Evolutionary conservation across 2,113 vertebrate species (phyloP).

Genomic region (Nanorana parkeri): DNA sequence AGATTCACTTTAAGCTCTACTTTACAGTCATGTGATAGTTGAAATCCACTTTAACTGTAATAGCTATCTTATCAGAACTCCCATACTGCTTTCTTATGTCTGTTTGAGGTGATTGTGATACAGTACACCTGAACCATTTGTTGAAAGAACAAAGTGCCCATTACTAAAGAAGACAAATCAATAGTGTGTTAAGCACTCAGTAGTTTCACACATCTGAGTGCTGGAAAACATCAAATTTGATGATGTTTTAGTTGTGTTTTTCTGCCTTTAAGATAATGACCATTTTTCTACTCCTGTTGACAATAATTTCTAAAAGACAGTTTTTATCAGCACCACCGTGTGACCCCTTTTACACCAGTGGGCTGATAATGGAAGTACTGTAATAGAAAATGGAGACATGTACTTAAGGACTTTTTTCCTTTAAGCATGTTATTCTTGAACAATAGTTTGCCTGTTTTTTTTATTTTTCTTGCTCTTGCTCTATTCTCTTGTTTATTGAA

Average conservation of each 20-base stretch:
- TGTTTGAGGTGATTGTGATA: background rate
- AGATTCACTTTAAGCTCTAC: too few species aligned
- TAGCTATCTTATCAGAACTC: background rate
- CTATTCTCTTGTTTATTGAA: background rate
- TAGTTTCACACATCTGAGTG: constrained; percentile 1
- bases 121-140: background rate
- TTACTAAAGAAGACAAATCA: background rate
- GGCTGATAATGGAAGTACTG: background rate
- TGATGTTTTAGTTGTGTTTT: constrained; percentile 5
- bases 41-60: too few species aligned
- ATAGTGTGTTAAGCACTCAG: background rate
- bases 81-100: background rate
- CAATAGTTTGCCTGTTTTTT: background rate
- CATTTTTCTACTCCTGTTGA: constrained; percentile 28
- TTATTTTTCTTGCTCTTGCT: constrained; percentile 1
- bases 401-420: constrained; percentile 9
- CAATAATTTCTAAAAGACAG: constrained; percentile 29
- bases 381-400: constrained; percentile 15
- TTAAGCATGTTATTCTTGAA: background rate
- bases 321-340: constrained; percentile 9
- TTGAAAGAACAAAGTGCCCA: background rate
- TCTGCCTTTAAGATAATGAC: constrained; percentile 6
- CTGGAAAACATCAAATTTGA: background rate
- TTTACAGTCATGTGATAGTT: too few species aligned
- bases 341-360: constrained; percentile 5